Conservation (phyloP, 2,888 invertebrate genomes). For the Diarsia brunnea region DNA sequence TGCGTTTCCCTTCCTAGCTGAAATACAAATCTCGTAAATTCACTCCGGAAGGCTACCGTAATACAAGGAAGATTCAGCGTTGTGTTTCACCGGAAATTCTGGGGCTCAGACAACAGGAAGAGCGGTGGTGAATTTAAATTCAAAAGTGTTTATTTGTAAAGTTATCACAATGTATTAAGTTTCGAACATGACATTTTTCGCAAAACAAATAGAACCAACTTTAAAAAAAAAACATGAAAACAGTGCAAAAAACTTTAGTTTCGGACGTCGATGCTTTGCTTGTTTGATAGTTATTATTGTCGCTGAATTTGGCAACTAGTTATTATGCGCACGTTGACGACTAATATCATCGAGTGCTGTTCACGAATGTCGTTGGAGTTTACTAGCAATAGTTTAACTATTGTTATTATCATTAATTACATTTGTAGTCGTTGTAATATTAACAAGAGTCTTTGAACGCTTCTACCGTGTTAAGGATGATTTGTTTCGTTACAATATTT, state of each 20-base stretch:
- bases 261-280: not conserved
- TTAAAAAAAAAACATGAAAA: not conserved
- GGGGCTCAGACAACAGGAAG: not conserved
- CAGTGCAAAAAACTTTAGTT: not conserved
- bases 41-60: not conserved
- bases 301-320: not conserved
- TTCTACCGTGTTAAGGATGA: not conserved
- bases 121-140: not conserved
- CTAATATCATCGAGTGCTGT: not conserved
- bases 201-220: not conserved
- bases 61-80: not conserved
- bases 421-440: too few species aligned
- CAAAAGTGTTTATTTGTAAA: not conserved
- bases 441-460: not conserved
- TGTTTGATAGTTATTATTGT: not conserved
- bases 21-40: conserved; percentile 4
- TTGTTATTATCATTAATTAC: too few species aligned
- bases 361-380: not conserved
- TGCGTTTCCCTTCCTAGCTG: conserved; percentile 16
- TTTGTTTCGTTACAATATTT: not conserved
- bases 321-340: not conserved
- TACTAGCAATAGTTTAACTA: not conserved
- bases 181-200: not conserved
- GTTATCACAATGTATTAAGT: not conserved
- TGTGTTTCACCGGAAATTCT: not conserved